Percentiles rank a stretch among this genome's conserved stretches.
phyloP scores from a whole-genome alignment of 2,113 vertebrate species.

The Chamaetylas fuelleborni region DNA sequence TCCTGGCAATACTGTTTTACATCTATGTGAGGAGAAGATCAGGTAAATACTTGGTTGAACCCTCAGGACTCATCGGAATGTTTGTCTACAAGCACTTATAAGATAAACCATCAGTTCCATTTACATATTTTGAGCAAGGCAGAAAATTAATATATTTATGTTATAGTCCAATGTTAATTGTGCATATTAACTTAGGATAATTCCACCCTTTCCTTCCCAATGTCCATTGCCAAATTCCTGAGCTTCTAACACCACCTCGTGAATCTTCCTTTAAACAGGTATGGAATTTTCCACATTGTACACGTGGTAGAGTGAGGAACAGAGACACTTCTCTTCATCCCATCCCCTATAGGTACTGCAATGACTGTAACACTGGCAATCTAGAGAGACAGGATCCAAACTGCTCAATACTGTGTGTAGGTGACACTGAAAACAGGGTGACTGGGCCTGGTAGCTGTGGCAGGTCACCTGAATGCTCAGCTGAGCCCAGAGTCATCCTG shows the following conservation, averaged over 20 bases:
- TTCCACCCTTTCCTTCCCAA: background rate
- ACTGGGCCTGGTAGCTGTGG: background rate
- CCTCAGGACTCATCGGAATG: constrained; percentile 5
- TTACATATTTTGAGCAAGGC: background rate
- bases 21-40: constrained; percentile 3
- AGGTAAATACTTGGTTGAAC: constrained; percentile 10
- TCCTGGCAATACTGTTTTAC: background rate
- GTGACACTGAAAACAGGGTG: background rate
- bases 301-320: background rate
- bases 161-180: background rate
- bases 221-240: background rate
- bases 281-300: background rate
- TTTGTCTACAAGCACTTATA: background rate
- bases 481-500: background rate
- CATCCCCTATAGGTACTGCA: background rate
- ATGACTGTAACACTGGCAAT: background rate
- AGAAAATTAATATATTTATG: background rate
- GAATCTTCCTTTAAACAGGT: background rate
- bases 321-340: background rate
- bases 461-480: background rate
- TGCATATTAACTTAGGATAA: background rate
- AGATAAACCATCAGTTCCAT: background rate
- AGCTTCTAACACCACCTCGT: background rate
- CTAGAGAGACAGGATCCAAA: background rate
- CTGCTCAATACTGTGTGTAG: background rate